Percentiles rank a stretch among this genome's conserved stretches.
Conservation (phyloP, 1,140 invertebrate species). For the Protaetia brevitarsis region DNA sequence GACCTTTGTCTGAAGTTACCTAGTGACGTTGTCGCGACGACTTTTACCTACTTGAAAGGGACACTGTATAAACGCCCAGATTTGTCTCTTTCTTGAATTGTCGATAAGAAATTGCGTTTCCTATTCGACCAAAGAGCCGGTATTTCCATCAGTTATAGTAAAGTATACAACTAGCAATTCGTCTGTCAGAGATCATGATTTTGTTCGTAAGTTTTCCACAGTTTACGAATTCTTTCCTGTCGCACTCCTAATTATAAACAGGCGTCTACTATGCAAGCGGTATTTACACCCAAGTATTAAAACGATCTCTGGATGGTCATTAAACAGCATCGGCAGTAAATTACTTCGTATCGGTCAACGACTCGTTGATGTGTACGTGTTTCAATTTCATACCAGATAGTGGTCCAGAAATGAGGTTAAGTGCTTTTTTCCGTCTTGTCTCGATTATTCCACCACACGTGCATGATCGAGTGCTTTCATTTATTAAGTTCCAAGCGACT, state of each 20-base stretch:
- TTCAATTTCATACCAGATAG: slow-evolving; percentile 15
- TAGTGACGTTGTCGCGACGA: too few species aligned
- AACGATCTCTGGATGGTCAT: neutral
- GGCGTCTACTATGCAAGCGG: neutral
- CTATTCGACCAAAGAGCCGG: too few species aligned
- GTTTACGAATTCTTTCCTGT: slow-evolving; percentile 6
- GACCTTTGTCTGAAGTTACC: neutral
- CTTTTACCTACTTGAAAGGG: too few species aligned
- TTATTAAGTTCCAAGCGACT: neutral
- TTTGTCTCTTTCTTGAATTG: too few species aligned
- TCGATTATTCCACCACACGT: slow-evolving; percentile 24
- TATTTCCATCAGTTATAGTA: too few species aligned
- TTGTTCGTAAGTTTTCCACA: neutral
- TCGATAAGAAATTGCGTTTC: too few species aligned
- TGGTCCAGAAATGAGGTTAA: slow-evolving; percentile 23
- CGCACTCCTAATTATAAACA: slow-evolving; percentile 14
- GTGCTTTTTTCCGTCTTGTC: slow-evolving; percentile 24
- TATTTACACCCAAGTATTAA: neutral
- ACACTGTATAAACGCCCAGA: too few species aligned
- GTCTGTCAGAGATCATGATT: too few species aligned
- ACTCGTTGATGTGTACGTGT: neutral
- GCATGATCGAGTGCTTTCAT: slow-evolving; percentile 17
- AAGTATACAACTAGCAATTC: too few species aligned
- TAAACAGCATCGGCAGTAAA: slow-evolving; percentile 2
- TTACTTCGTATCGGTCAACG: slow-evolving; percentile 13